Evolutionary conservation across 2,113 vertebrate genomes (phyloP).

Genomic region (Sciurus niger): DNA sequence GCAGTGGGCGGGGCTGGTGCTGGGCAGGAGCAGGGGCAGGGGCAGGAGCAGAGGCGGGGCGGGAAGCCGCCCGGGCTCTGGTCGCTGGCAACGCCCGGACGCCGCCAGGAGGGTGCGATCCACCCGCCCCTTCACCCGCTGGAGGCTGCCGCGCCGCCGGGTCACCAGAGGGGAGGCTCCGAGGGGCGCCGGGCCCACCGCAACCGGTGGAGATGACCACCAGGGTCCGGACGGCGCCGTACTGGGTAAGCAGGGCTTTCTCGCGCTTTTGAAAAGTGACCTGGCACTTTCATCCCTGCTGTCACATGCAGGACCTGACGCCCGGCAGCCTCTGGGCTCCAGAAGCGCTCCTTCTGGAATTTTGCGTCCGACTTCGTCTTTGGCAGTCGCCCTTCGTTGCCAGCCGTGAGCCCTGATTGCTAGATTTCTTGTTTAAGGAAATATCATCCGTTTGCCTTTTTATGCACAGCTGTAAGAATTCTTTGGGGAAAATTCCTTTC

Average conservation of each 20-base stretch:
- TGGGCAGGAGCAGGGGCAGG: too few species aligned
- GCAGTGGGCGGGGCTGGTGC: too few species aligned
- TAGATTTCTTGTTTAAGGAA: background rate
- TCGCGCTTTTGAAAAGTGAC: background rate
- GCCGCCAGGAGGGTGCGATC: too few species aligned
- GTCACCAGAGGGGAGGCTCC: too few species aligned
- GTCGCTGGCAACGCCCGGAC: fast-evolving
- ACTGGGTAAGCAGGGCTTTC: constrained; percentile 54
- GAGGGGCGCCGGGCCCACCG: background rate
- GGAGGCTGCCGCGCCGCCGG: too few species aligned
- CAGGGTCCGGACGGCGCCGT: background rate
- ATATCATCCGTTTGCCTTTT: too few species aligned
- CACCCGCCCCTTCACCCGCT: too few species aligned
- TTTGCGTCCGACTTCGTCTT: background rate
- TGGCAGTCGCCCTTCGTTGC: background rate
- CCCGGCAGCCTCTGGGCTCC: background rate
- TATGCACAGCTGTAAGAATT: background rate
- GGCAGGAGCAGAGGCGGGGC: too few species aligned
- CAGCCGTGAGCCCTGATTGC: background rate
- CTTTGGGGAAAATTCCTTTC: background rate
- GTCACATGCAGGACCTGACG: background rate
- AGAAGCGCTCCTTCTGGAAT: background rate
- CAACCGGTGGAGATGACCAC: constrained; percentile 36
- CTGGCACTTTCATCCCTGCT: too few species aligned
- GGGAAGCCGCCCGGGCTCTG: background rate